phyloP scores from a whole-genome alignment of 2,888 invertebrate genomes.

The Mimachlamys varia region DNA sequence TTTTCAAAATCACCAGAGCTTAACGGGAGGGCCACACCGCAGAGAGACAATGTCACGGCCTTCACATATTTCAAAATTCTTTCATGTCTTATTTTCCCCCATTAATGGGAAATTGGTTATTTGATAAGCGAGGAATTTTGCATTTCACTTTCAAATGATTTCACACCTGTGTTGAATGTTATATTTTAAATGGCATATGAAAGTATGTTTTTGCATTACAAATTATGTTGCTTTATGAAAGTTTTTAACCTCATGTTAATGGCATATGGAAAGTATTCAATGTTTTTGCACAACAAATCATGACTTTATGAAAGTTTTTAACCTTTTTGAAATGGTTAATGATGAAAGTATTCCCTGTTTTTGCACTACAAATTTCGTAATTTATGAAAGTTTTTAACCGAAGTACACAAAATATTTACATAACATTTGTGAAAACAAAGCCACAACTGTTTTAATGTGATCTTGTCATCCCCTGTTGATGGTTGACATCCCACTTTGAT shows the following conservation, averaged over 20 bases:
- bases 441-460: not conserved
- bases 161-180: not conserved
- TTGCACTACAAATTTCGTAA: not conserved
- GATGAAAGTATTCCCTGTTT: too few relatives aligned
- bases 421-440: not conserved
- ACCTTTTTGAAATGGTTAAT: too few relatives aligned
- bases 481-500: slow-evolving; percentile 20
- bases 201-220: not conserved
- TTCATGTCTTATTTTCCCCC: not conserved
- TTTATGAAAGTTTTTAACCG: not conserved
- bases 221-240: not conserved
- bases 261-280: too few relatives aligned
- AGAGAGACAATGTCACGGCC: slow-evolving; percentile 1
- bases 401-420: not conserved
- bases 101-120: not conserved
- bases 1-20: not conserved
- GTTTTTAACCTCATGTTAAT: too few relatives aligned
- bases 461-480: not conserved
- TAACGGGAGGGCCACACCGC: not conserved
- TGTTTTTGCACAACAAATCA: too few relatives aligned
- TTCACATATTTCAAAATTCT: slow-evolving; percentile 8
- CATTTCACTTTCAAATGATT: not conserved
- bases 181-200: not conserved
- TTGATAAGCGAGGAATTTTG: not conserved
- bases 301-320: too few relatives aligned